These are phyloP conservation scores for Drosophila hydei DNA, from an alignment of 1,140 invertebrate genomes.

Conservation along the genomic window DNA sequence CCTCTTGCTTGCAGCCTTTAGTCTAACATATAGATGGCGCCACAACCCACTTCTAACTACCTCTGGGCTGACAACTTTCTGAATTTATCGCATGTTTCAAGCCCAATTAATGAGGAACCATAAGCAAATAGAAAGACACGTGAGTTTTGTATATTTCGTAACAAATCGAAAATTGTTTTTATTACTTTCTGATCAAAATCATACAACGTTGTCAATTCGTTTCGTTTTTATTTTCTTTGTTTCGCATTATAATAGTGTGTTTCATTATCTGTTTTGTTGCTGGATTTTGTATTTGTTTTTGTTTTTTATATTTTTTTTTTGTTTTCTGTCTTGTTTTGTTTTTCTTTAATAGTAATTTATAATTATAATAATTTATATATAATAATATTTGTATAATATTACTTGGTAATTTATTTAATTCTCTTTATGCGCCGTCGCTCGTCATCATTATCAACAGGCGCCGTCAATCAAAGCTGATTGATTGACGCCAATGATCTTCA, in stretches of 20 bases:
- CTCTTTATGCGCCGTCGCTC: slow-evolving; percentile 44
- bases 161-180: slow-evolving; percentile 84
- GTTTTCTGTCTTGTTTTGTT: slow-evolving; percentile 53
- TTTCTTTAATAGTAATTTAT: slow-evolving; percentile 77
- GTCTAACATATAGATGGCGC: no score
- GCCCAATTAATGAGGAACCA: background rate
- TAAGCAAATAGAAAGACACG: slow-evolving; percentile 21
- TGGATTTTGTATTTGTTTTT: slow-evolving; percentile 49
- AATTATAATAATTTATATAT: slow-evolving; percentile 82
- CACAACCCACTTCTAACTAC: no score
- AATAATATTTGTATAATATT: slow-evolving; percentile 83
- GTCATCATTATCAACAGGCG: slow-evolving; percentile 12
- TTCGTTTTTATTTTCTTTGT: slow-evolving; percentile 43
- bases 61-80: no score
- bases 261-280: slow-evolving; percentile 59
- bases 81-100: no score
- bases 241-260: slow-evolving; percentile 13
- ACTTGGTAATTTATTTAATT: slow-evolving; percentile 80
- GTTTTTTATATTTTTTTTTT: slow-evolving; percentile 2
- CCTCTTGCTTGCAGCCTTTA: no score
- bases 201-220: slow-evolving; percentile 84
- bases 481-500: slow-evolving; percentile 19
- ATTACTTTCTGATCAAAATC: slow-evolving; percentile 84
- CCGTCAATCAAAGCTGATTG: slow-evolving; percentile 24
- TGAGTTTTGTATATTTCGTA: slow-evolving; percentile 82